Evolutionary conservation across 2,113 vertebrate genomes (phyloP).

Genomic region (Psilopogon haemacephalus): DNA sequence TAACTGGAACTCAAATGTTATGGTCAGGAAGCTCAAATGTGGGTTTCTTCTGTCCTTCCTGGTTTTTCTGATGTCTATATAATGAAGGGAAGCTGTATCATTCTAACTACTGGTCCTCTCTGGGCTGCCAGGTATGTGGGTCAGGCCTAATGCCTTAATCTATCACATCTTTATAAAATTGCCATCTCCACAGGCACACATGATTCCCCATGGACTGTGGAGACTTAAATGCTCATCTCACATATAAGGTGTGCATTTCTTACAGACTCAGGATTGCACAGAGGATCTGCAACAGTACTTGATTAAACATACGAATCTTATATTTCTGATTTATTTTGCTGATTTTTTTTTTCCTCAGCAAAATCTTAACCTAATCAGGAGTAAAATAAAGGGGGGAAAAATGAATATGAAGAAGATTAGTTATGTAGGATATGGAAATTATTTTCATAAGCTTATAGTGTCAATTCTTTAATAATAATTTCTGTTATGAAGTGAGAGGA

Average conservation of each 20-base stretch:
- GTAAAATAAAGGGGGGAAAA: not conserved
- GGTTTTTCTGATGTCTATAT: not conserved
- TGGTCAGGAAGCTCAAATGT: not conserved
- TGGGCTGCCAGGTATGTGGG: not conserved
- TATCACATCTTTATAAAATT: not conserved
- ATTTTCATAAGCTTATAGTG: not conserved
- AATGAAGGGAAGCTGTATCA: not conserved
- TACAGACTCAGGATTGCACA: not conserved
- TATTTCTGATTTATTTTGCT: not conserved
- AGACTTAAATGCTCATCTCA: not conserved
- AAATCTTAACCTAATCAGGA: not conserved
- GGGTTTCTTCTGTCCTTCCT: not conserved
- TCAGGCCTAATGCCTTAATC: not conserved
- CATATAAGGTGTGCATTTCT: not conserved
- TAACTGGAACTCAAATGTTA: not conserved
- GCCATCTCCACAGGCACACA: accelerated
- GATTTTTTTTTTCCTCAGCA: not conserved
- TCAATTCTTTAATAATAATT: not conserved
- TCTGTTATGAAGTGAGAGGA: not conserved
- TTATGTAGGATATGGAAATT: not conserved
- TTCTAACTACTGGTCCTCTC: not conserved
- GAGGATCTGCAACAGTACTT: not conserved
- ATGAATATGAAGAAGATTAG: not conserved
- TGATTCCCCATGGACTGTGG: not conserved
- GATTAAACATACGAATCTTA: not conserved